Percentiles rank a stretch among this genome's conserved stretches.
Conservation (phyloP, 1,140 invertebrate genomes). For the Drosophila persimilis region DNA sequence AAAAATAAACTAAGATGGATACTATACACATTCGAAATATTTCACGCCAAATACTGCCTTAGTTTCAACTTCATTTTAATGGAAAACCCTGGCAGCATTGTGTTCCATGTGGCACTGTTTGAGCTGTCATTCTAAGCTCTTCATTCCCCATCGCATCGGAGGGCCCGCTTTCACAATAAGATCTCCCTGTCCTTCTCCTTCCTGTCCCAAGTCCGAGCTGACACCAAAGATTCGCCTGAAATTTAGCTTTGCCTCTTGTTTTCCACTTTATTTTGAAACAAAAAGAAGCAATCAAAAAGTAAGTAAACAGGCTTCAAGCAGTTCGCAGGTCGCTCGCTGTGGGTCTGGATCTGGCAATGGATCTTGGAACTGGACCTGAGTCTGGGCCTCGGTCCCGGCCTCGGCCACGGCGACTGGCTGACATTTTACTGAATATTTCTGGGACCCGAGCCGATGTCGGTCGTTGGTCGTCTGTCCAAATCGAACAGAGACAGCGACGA, state of each 20-base stretch:
- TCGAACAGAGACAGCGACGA: constrained; percentile 73
- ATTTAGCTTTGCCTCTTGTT: constrained; percentile 24
- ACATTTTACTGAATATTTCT: constrained; percentile 72
- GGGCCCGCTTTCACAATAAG: too few species aligned
- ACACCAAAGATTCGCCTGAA: constrained; percentile 38
- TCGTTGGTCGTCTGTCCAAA: constrained; percentile 56
- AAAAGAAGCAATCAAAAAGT: constrained; percentile 34
- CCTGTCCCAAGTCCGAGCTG: constrained; percentile 8
- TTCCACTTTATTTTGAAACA: constrained; percentile 11
- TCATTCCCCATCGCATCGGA: too few species aligned
- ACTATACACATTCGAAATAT: too few species aligned
- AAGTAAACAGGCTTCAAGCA: constrained; percentile 12
- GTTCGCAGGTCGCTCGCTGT: too few species aligned
- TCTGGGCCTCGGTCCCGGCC: background rate
- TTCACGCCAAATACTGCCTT: too few species aligned
- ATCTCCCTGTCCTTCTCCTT: background rate
- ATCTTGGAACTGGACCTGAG: background rate
- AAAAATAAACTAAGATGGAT: too few species aligned
- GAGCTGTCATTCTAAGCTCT: too few species aligned
- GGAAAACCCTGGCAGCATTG: too few species aligned
- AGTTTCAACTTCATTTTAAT: too few species aligned
- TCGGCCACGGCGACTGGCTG: constrained; percentile 33
- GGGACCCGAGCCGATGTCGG: constrained; percentile 27
- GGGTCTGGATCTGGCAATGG: constrained; percentile 1
- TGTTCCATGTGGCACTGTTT: background rate